Evolutionary conservation across 2,797 vertebrate genomes (phyloP).

Genomic region (Squalus acanthias): DNA sequence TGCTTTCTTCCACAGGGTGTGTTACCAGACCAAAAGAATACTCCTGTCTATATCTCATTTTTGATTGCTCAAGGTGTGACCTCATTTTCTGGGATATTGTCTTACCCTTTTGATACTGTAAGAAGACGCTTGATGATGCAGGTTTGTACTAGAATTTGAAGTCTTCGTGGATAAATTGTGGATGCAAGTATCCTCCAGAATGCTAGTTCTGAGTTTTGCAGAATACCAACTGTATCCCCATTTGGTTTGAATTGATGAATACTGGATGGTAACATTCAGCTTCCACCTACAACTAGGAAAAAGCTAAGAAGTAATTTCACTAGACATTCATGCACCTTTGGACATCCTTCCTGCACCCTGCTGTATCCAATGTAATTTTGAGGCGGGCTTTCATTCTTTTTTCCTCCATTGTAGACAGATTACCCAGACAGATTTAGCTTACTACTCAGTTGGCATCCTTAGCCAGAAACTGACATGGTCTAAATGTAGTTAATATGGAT

Average conservation of each 20-base stretch:
- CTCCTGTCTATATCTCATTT: slow-evolving; percentile 50
- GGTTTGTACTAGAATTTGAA: slow-evolving; percentile 42
- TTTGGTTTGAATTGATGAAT: not conserved
- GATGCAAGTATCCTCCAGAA: not conserved
- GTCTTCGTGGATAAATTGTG: not conserved
- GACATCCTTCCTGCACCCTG: not conserved
- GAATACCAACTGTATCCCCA: not conserved
- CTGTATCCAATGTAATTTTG: not conserved
- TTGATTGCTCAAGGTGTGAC: slow-evolving; percentile 53
- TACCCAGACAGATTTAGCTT: not conserved
- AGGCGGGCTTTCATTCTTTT: not conserved
- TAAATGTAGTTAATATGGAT: not conserved
- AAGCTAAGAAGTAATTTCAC: not conserved
- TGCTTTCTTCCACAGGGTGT: slow-evolving; percentile 46
- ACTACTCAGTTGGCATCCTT: not conserved
- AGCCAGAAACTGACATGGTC: not conserved
- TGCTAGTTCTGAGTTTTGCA: not conserved
- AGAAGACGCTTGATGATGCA: slow-evolving; percentile 55
- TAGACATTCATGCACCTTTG: not conserved
- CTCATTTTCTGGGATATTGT: slow-evolving; percentile 51
- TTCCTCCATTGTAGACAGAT: not conserved
- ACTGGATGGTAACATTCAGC: not conserved
- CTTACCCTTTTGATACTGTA: slow-evolving; percentile 54
- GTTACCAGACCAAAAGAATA: slow-evolving; percentile 53
- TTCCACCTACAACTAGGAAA: not conserved